These are phyloP conservation scores for Hydrozoanthus tunicans DNA, from an alignment of 64 coral and sea anemone species.

Conservation along the genomic window DNA sequence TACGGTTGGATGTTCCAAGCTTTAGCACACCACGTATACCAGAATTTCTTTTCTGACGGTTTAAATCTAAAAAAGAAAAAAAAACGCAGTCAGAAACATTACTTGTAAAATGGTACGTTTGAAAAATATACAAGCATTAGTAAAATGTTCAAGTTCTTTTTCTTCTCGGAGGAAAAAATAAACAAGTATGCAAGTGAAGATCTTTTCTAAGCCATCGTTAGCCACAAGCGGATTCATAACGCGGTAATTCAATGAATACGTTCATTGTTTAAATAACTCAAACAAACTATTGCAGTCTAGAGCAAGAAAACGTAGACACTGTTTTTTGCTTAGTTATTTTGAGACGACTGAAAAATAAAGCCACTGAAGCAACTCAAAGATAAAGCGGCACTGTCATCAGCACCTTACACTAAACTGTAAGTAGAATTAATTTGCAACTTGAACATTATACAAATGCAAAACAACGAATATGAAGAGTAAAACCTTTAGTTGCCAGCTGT, in stretches of 20 bases:
- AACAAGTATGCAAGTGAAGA: background rate
- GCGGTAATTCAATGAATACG: too few relatives aligned
- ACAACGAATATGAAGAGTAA: background rate
- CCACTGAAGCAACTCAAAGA: background rate
- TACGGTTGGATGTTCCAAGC: constrained; percentile 2
- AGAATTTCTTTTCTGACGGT: constrained; percentile 29
- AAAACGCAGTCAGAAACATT: background rate
- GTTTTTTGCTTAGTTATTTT: background rate
- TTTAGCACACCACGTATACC: background rate
- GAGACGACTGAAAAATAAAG: background rate
- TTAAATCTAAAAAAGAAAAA: constrained; percentile 1
- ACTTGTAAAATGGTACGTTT: background rate
- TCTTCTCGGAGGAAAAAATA: background rate
- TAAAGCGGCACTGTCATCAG: background rate
- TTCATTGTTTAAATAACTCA: too few relatives aligned
- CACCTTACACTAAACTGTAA: background rate
- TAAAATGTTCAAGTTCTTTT: too few relatives aligned
- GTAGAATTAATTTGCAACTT: background rate
- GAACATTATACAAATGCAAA: too few relatives aligned
- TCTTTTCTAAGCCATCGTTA: too few relatives aligned
- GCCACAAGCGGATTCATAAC: too few relatives aligned
- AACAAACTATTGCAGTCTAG: too few relatives aligned
- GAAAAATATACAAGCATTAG: too few relatives aligned
- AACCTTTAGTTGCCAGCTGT: constrained; percentile 27
- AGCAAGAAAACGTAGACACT: too few relatives aligned